These are phyloP conservation scores for Zaprionus obscuricornis DNA, from an alignment of 2,888 invertebrate species.

Conservation along the genomic window DNA sequence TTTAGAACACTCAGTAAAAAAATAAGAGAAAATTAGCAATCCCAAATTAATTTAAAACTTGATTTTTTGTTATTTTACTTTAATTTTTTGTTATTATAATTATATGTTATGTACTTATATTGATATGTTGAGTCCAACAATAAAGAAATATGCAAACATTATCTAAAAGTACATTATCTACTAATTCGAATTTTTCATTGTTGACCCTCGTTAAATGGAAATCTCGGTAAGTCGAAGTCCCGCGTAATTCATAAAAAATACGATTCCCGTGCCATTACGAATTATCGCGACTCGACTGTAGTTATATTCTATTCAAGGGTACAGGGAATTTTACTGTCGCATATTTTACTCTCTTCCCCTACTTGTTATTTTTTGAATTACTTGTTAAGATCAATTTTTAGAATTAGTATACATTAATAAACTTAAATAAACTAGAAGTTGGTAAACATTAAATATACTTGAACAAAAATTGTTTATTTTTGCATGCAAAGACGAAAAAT, in stretches of 20 bases:
- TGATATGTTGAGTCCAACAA: background rate
- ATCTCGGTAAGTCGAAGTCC: background rate
- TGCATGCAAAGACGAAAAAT: too few relatives aligned
- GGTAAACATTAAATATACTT: too few relatives aligned
- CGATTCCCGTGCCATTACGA: background rate
- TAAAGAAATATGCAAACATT: background rate
- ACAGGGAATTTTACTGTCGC: too few relatives aligned
- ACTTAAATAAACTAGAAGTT: too few relatives aligned
- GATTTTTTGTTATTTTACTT: background rate
- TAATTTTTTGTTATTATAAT: slow-evolving; percentile 1
- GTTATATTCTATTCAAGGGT: too few relatives aligned
- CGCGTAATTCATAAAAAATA: background rate
- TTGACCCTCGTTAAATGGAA: background rate
- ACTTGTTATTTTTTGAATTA: too few relatives aligned
- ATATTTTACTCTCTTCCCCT: too few relatives aligned
- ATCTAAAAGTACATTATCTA: background rate
- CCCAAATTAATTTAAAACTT: background rate
- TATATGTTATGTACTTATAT: background rate
- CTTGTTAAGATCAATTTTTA: too few relatives aligned
- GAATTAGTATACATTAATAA: too few relatives aligned
- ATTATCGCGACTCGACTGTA: slow-evolving; percentile 1
- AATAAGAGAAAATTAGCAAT: slow-evolving; percentile 1
- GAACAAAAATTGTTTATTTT: too few relatives aligned
- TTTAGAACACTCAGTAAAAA: background rate
- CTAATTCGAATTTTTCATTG: background rate